Conservation (phyloP, 2,113 vertebrate species). For the Gavialis gangeticus region DNA sequence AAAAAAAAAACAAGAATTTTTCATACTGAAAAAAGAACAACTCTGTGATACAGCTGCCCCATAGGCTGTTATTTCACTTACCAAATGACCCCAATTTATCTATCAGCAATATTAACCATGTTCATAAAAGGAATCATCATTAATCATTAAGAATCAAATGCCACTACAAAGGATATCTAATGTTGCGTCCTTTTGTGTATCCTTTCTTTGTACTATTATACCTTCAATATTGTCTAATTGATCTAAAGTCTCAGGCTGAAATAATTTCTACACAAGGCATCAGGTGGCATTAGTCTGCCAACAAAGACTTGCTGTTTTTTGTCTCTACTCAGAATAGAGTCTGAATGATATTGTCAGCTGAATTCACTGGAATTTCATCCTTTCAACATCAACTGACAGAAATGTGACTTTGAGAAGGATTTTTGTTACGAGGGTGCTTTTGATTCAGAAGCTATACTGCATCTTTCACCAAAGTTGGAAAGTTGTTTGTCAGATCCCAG, state of each 20-base stretch:
- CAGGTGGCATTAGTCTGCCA: background rate
- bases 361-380: background rate
- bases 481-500: too few relatives aligned
- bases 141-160: background rate
- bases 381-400: background rate
- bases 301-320: background rate
- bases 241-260: background rate
- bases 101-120: background rate
- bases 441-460: background rate
- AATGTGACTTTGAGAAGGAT: background rate
- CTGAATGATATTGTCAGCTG: background rate
- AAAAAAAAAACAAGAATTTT: background rate
- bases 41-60: background rate
- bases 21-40: background rate
- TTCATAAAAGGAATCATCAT: background rate
- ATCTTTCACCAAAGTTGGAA: background rate
- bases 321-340: background rate
- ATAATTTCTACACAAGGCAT: background rate
- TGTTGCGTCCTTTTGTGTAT: background rate
- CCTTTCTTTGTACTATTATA: background rate
- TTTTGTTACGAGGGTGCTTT: background rate
- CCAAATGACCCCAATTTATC: background rate
- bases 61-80: background rate
- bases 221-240: background rate
- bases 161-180: background rate